phyloP scores from a whole-genome alignment of 2,797 vertebrate genomes.

The Sebastes melanostomus region DNA sequence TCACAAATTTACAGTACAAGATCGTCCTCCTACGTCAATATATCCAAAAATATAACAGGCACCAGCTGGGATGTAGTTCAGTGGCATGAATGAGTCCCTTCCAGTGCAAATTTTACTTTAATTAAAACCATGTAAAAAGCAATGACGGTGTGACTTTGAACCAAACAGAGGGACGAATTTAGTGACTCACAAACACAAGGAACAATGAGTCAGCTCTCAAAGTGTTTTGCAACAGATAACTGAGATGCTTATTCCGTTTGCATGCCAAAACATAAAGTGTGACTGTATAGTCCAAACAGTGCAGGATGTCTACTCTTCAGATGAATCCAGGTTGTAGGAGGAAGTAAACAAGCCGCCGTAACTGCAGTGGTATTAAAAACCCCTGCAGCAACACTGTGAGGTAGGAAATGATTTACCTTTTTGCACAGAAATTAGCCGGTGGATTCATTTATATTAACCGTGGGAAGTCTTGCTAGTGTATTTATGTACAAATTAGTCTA shows the following conservation, averaged over 20 bases:
- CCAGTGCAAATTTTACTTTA: neutral
- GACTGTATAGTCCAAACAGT: neutral
- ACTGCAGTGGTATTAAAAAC: neutral
- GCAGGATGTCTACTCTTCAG: neutral
- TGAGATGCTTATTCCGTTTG: neutral
- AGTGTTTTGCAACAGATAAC: neutral
- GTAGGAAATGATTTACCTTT: neutral
- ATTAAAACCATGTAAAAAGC: neutral
- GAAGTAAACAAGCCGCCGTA: neutral
- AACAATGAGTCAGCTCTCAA: neutral
- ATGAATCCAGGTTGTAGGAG: neutral
- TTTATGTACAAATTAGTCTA: neutral
- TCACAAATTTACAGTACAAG: neutral
- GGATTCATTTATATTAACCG: neutral
- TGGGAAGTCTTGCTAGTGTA: neutral
- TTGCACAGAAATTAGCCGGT: neutral
- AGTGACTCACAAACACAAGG: neutral
- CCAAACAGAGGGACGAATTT: neutral
- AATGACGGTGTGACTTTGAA: neutral
- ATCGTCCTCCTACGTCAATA: constrained; percentile 5
- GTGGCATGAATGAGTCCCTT: neutral
- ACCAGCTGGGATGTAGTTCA: neutral
- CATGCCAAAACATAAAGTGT: neutral
- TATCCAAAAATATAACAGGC: neutral
- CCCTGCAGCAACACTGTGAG: neutral